Evolutionary conservation across 1,140 invertebrate species (phyloP).

Genomic region (Whitmania pigra): DNA sequence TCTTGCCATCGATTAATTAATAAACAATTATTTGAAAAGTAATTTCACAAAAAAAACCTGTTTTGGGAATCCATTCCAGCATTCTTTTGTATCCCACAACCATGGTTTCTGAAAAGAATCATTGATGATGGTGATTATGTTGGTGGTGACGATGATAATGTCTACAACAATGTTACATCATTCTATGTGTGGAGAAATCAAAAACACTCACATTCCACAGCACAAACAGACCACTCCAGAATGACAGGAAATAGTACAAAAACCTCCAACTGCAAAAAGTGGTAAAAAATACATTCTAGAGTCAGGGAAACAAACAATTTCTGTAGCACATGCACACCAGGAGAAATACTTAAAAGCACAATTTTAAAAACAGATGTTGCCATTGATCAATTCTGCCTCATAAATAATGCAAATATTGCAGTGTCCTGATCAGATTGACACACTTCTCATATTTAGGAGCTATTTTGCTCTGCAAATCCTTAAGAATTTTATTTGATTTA

Average conservation of each 20-base stretch:
- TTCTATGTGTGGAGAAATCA: neutral
- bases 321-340: no score
- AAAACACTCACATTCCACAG: conserved; percentile 59
- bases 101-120: conserved; percentile 58
- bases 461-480: no score
- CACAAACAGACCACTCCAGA: conserved; percentile 65
- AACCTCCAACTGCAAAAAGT: conserved; percentile 59
- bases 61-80: conserved; percentile 61
- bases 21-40: neutral
- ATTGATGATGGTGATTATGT: conserved; percentile 15
- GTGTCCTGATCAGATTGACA: no score
- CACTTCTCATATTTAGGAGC: no score
- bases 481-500: no score
- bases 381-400: no score
- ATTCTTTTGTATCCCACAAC: conserved; percentile 81
- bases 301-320: no score
- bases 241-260: conserved; percentile 69
- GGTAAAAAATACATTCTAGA: no score
- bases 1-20: neutral
- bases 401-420: no score
- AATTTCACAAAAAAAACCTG: conserved; percentile 29
- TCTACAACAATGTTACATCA: neutral
- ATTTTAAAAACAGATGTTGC: no score
- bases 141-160: neutral
- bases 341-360: no score